These are phyloP conservation scores for Enteromius afrohamiltoni DNA, from an alignment of 2,797 vertebrate genomes.

Conservation along the genomic window DNA sequence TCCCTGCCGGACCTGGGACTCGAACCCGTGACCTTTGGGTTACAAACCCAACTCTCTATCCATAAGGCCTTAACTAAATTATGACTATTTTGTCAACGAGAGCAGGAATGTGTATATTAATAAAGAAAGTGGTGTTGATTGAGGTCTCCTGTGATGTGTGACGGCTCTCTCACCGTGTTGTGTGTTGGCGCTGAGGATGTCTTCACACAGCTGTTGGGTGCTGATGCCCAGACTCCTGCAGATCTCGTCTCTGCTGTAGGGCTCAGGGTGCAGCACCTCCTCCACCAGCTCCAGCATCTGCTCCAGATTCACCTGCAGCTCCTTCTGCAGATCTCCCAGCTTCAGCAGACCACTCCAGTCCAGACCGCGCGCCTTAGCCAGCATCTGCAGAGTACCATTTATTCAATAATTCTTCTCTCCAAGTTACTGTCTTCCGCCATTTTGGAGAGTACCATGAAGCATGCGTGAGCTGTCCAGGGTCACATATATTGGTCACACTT, in stretches of 20 bases:
- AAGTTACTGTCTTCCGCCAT: too few relatives aligned
- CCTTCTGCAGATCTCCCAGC: conserved; percentile 85
- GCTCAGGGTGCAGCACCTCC: conserved; percentile 86
- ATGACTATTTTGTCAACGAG: background rate
- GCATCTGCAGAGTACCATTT: conserved; percentile 76
- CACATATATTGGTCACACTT: background rate
- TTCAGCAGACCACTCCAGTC: conserved; percentile 78
- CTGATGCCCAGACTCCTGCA: conserved; percentile 84
- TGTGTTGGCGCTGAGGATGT: conserved; percentile 87
- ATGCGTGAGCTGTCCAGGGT: too few relatives aligned
- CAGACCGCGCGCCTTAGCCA: conserved; percentile 83
- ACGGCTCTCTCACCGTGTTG: conserved; percentile 81
- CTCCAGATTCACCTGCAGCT: conserved; percentile 81
- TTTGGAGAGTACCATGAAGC: too few relatives aligned
- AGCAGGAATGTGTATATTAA: background rate
- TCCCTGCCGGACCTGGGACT: too few relatives aligned
- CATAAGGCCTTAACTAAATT: too few relatives aligned
- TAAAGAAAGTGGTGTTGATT: too few relatives aligned
- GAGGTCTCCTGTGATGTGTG: too few relatives aligned
- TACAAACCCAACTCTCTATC: too few relatives aligned
- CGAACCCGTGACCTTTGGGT: too few relatives aligned
- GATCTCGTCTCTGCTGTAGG: conserved; percentile 90
- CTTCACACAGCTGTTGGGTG: conserved; percentile 79
- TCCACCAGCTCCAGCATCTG: conserved; percentile 88
- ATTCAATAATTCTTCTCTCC: too few relatives aligned